Conservation (phyloP, 2,113 vertebrate genomes). For the Riparia riparia region DNA sequence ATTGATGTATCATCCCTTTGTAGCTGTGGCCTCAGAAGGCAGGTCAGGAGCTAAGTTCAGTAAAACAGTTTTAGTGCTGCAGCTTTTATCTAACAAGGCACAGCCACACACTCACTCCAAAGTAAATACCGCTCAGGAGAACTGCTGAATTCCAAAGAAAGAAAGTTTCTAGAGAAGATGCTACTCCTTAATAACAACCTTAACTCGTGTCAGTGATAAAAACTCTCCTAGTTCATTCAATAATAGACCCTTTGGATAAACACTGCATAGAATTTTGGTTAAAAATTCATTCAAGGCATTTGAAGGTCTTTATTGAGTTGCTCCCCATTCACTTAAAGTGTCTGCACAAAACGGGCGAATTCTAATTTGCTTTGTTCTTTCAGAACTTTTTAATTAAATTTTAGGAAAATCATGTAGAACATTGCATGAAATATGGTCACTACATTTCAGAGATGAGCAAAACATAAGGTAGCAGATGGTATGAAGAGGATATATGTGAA, state of each 20-base stretch:
- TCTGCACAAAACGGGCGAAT: neutral
- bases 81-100: constrained; percentile 51
- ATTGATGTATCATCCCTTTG: constrained; percentile 55
- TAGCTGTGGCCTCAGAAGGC: constrained; percentile 44
- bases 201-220: neutral
- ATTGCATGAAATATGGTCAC: neutral
- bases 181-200: neutral
- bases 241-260: neutral
- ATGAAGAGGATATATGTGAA: constrained; percentile 9
- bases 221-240: neutral
- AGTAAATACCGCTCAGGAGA: neutral
- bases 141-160: neutral
- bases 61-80: neutral
- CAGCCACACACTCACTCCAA: neutral
- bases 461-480: constrained; percentile 55
- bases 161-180: neutral
- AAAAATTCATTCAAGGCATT: neutral
- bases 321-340: neutral
- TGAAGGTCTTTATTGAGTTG: neutral
- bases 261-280: neutral
- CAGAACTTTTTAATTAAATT: constrained; percentile 2
- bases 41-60: constrained; percentile 65
- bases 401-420: neutral
- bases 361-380: constrained; percentile 26
- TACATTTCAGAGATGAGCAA: constrained; percentile 31